Evolutionary conservation across 2,888 invertebrate species (phyloP).

Genomic region (Sminthurides aquaticus): DNA sequence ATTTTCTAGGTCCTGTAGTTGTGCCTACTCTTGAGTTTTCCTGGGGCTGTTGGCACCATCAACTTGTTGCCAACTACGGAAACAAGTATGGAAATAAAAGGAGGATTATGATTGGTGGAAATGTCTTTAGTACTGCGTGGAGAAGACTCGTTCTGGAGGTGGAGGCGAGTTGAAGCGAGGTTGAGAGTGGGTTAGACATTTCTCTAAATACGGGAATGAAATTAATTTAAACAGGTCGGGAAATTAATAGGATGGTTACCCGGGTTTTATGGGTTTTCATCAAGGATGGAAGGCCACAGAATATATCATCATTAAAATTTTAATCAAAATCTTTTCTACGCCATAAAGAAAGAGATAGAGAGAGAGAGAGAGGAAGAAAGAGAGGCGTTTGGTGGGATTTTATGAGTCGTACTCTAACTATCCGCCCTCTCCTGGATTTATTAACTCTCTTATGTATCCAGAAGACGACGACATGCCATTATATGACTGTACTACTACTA

Average conservation of each 20-base stretch:
- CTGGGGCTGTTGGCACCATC: no score
- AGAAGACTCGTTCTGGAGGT: not conserved
- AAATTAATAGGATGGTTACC: constrained; percentile 39
- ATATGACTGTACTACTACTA: not conserved
- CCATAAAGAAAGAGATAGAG: constrained; percentile 17
- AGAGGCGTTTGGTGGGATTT: constrained; percentile 17
- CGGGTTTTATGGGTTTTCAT: constrained; percentile 33
- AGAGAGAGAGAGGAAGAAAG: constrained; percentile 2
- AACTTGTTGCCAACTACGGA: not conserved
- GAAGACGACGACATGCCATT: constrained; percentile 23
- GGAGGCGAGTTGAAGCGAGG: not conserved
- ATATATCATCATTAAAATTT: constrained; percentile 43
- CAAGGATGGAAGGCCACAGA: constrained; percentile 8
- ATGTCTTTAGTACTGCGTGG: not conserved
- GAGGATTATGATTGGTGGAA: not conserved
- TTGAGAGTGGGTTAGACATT: not conserved
- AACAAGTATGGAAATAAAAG: not conserved
- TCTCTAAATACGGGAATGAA: constrained; percentile 25
- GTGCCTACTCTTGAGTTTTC: no score
- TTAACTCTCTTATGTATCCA: constrained; percentile 23
- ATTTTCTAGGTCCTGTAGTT: no score
- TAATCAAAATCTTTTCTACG: constrained; percentile 37
- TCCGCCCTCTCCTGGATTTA: constrained; percentile 27
- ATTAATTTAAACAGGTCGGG: constrained; percentile 39
- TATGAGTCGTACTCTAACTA: constrained; percentile 8